Percentiles rank a stretch among this genome's conserved stretches.
Evolutionary conservation across 1,140 invertebrate species (phyloP).

Genomic region (Zophobas atratus): DNA sequence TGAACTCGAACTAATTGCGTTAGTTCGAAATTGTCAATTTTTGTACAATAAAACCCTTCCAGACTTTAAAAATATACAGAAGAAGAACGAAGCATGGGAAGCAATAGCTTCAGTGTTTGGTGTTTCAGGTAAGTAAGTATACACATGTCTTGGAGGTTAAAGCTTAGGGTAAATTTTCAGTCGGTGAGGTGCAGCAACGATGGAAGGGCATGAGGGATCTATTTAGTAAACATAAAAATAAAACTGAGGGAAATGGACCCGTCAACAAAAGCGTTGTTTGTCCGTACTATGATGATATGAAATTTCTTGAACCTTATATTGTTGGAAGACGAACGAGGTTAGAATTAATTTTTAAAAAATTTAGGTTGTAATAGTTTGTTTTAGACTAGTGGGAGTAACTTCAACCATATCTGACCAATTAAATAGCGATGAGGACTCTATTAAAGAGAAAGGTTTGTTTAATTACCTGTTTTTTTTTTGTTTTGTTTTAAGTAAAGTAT

Average conservation of each 20-base stretch:
- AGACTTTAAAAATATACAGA: constrained; percentile 53
- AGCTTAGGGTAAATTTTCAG: constrained; percentile 13
- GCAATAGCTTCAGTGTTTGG: constrained; percentile 49
- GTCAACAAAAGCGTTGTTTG: constrained; percentile 16
- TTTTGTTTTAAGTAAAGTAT: neutral
- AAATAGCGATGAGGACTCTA: constrained; percentile 9
- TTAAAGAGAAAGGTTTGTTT: constrained; percentile 1
- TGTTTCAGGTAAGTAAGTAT: constrained; percentile 30
- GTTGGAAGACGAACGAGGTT: constrained; percentile 20
- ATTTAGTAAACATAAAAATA: constrained; percentile 47
- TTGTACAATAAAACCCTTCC: constrained; percentile 50
- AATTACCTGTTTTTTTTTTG: neutral
- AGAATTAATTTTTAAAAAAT: neutral
- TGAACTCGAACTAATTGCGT: constrained; percentile 56
- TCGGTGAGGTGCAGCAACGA: constrained; percentile 45
- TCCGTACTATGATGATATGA: constrained; percentile 52
- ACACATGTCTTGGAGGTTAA: neutral
- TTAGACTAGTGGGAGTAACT: constrained; percentile 13
- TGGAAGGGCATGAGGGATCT: constrained; percentile 50
- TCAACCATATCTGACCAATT: constrained; percentile 7
- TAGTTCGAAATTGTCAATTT: constrained; percentile 54
- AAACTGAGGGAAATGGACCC: constrained; percentile 3
- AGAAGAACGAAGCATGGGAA: constrained; percentile 52
- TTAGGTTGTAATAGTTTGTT: neutral
- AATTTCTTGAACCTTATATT: constrained; percentile 51